Percentiles rank a stretch among this genome's conserved stretches.
phyloP scores from a whole-genome alignment of 2,888 invertebrate genomes.

The Enchytraeus crypticus region DNA sequence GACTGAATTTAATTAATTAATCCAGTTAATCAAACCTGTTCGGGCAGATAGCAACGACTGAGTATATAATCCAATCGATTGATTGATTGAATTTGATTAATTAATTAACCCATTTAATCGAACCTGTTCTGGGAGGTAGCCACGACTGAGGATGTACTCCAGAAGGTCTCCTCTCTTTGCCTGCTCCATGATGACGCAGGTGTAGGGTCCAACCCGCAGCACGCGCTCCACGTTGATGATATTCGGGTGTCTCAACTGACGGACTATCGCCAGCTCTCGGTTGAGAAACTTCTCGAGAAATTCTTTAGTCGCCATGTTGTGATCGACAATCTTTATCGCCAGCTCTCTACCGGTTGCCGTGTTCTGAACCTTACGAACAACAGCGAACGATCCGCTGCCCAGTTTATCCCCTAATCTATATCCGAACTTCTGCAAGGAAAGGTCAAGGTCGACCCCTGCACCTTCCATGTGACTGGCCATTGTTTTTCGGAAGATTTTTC shows the following conservation, averaged over 20 bases:
- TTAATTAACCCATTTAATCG: too few species aligned
- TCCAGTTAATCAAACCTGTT: too few species aligned
- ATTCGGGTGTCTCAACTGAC: conserved; percentile 68
- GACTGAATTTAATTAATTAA: too few species aligned
- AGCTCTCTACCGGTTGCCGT: conserved; percentile 12
- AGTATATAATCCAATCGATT: too few species aligned
- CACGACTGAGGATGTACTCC: conserved; percentile 59
- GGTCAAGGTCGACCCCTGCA: conserved; percentile 7
- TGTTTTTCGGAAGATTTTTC: too few species aligned
- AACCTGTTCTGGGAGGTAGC: conserved; percentile 54
- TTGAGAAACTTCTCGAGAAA: conserved; percentile 72
- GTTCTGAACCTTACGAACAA: conserved; percentile 16
- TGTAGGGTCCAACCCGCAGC: conserved; percentile 46
- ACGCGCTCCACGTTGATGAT: conserved; percentile 65
- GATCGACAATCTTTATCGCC: conserved; percentile 66
- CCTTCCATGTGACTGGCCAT: conserved; percentile 8
- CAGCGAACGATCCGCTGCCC: conserved; percentile 21
- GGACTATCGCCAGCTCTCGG: conserved; percentile 68
- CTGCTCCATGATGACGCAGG: conserved; percentile 59
- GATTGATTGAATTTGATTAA: too few species aligned
- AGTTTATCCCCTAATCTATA: conserved; percentile 19
- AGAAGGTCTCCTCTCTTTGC: conserved; percentile 72
- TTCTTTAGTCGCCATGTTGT: conserved; percentile 64
- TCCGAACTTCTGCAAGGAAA: conserved; percentile 17
- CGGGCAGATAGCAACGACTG: too few species aligned